Percentiles rank a stretch among this genome's conserved stretches.
Conservation (phyloP, 2,113 vertebrate genomes). For the Terrapene triunguis region DNA sequence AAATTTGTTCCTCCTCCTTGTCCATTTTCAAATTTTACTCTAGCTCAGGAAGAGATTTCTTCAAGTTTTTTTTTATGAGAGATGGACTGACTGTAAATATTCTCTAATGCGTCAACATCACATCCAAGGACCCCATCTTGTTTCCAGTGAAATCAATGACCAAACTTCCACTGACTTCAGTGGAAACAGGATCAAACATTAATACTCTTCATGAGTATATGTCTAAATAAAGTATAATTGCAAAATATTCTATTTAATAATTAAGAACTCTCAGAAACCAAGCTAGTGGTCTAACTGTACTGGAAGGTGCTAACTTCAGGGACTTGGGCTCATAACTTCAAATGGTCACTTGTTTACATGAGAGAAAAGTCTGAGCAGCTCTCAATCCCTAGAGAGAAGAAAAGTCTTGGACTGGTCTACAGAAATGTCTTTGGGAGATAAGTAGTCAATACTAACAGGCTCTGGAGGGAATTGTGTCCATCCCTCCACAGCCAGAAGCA, state of each 20-base stretch:
- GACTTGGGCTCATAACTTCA: background rate
- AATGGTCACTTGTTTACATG: background rate
- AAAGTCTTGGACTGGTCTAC: background rate
- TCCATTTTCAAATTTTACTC: background rate
- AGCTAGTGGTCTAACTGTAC: background rate
- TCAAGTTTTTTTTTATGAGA: background rate
- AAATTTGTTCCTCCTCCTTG: background rate
- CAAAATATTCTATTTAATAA: background rate
- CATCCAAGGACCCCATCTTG: background rate
- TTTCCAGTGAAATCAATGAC: background rate
- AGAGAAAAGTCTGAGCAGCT: background rate
- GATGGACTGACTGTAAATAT: background rate
- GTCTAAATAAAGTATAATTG: background rate
- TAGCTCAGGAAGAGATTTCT: background rate
- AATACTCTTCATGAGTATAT: background rate
- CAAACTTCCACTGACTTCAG: background rate
- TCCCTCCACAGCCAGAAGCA: background rate
- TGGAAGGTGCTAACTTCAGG: background rate
- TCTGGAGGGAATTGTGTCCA: background rate
- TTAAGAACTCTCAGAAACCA: background rate
- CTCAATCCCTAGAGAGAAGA: background rate
- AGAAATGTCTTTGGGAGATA: background rate
- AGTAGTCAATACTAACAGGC: rapidly evolving
- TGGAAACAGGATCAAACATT: background rate
- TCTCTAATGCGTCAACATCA: background rate